phyloP scores from a whole-genome alignment of 2,888 invertebrate genomes.

The Clostera curtula region DNA sequence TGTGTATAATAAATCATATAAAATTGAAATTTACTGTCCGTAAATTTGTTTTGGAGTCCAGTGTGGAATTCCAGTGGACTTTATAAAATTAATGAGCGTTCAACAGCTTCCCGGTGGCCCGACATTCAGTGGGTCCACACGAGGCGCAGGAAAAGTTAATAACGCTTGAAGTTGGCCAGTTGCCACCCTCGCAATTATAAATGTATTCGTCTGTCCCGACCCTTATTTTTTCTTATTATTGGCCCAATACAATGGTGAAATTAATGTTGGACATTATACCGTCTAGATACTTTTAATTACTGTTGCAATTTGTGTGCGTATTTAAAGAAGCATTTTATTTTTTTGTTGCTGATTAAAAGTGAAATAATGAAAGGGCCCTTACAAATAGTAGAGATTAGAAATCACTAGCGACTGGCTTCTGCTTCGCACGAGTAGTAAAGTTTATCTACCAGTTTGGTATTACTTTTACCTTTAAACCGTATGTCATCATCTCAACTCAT shows the following conservation, averaged over 20 bases:
- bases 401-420: too few relatives aligned
- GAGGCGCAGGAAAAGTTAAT: slow-evolving; percentile 34
- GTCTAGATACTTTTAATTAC: slow-evolving; percentile 18
- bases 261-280: slow-evolving; percentile 10
- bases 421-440: too few relatives aligned
- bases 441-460: too few relatives aligned
- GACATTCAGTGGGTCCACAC: slow-evolving; percentile 21
- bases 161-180: slow-evolving; percentile 31
- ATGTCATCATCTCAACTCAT: too few relatives aligned
- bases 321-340: background rate
- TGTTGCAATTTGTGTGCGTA: slow-evolving; percentile 2
- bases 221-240: slow-evolving; percentile 26
- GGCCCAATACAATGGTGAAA: slow-evolving; percentile 16
- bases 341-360: too few relatives aligned
- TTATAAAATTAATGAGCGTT: slow-evolving; percentile 30
- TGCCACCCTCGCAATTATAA: slow-evolving; percentile 29
- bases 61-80: slow-evolving; percentile 15
- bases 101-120: slow-evolving; percentile 26
- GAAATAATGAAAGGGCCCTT: too few relatives aligned
- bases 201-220: slow-evolving; percentile 25
- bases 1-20: too few relatives aligned
- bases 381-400: too few relatives aligned
- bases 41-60: too few relatives aligned
- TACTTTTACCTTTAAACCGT: too few relatives aligned
- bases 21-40: too few relatives aligned